Evolutionary conservation across 2,797 vertebrate genomes (phyloP).

Genomic region (Siniperca undulata): DNA sequence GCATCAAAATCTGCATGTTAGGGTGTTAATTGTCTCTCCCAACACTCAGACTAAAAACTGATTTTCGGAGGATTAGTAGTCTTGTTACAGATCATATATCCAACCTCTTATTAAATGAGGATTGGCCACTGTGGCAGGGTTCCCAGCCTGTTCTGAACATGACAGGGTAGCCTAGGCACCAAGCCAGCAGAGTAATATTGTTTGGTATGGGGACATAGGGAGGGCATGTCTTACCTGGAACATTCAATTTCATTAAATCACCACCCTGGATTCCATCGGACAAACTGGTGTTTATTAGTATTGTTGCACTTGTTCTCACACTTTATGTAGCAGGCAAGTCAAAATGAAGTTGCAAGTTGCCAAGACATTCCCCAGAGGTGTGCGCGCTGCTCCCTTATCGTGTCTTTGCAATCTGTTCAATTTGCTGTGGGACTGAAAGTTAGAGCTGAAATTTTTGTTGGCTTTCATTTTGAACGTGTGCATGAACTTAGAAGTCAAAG

Average conservation of each 20-base stretch:
- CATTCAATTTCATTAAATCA: slow-evolving; percentile 77
- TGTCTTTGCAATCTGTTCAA: slow-evolving; percentile 55
- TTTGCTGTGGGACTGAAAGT: slow-evolving; percentile 25
- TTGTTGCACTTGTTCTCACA: slow-evolving; percentile 55
- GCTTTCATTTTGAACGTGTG: slow-evolving; percentile 20
- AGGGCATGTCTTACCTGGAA: slow-evolving; percentile 77
- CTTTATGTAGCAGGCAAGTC: slow-evolving; percentile 67
- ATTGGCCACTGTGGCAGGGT: slow-evolving; percentile 73
- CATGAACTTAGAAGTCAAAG: background rate
- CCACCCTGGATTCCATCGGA: slow-evolving; percentile 54
- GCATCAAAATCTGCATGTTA: slow-evolving; percentile 69
- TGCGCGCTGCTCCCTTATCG: slow-evolving; percentile 34
- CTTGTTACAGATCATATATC: slow-evolving; percentile 76
- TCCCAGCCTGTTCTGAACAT: slow-evolving; percentile 75
- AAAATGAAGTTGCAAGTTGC: slow-evolving; percentile 65
- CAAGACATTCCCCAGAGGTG: slow-evolving; percentile 56
- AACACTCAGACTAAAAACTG: slow-evolving; percentile 67
- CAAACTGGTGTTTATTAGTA: slow-evolving; percentile 60
- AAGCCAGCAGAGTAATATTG: slow-evolving; percentile 77
- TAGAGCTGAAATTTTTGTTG: slow-evolving; percentile 19
- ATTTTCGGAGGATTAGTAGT: slow-evolving; percentile 80
- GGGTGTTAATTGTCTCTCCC: slow-evolving; percentile 72
- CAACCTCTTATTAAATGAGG: slow-evolving; percentile 78
- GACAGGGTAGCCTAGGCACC: slow-evolving; percentile 67
- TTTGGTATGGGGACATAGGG: slow-evolving; percentile 66